Evolutionary conservation across 2,888 invertebrate species (phyloP).

Genomic region (Cosmia trapezina): DNA sequence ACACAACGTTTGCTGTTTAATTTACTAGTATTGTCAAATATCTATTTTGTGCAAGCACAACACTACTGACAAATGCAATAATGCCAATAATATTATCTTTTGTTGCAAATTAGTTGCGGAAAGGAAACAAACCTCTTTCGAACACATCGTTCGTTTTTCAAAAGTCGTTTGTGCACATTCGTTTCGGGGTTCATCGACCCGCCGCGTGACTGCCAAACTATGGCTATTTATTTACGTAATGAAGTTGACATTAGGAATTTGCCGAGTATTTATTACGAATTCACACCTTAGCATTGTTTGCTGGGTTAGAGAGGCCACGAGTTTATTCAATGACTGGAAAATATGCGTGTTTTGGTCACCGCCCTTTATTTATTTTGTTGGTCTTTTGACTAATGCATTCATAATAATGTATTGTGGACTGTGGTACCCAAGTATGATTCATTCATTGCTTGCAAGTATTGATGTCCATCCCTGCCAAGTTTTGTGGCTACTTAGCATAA

Average conservation of each 20-base stretch:
- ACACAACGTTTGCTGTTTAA: constrained; percentile 18
- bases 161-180: constrained; percentile 38
- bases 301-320: constrained; percentile 21
- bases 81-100: constrained; percentile 38
- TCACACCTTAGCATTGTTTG: constrained; percentile 55
- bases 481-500: not conserved
- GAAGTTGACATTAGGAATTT: constrained; percentile 61
- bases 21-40: constrained; percentile 12
- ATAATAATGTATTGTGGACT: not conserved
- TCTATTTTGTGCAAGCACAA: constrained; percentile 28
- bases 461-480: not conserved
- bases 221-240: constrained; percentile 58
- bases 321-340: constrained; percentile 10
- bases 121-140: constrained; percentile 40
- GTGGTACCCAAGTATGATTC: constrained; percentile 9
- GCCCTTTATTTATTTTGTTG: not conserved
- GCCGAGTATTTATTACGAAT: constrained; percentile 56
- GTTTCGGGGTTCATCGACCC: constrained; percentile 56
- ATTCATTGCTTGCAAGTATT: constrained; percentile 12
- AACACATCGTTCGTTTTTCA: constrained; percentile 22
- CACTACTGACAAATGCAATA: constrained; percentile 20
- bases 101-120: constrained; percentile 54
- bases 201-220: constrained; percentile 60
- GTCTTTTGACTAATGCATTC: constrained; percentile 2
- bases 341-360: constrained; percentile 17